Conservation (phyloP, 2,113 vertebrate species). For the Peromyscus polionotus region DNA sequence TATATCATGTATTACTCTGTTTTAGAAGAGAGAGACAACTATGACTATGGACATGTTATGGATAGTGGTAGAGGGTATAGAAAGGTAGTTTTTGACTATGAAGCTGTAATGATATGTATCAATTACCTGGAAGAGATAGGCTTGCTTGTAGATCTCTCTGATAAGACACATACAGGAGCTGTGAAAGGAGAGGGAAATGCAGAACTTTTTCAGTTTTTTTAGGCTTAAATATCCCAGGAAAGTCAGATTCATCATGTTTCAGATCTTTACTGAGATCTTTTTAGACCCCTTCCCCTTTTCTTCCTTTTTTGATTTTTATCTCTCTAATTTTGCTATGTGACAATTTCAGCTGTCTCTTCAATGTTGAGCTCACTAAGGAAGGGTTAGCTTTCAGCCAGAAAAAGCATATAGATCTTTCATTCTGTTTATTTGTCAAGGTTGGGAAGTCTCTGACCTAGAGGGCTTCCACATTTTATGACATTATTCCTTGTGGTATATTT, state of each 20-base stretch:
- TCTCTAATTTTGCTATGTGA: not conserved
- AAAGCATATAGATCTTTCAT: not conserved
- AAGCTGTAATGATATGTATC: not conserved
- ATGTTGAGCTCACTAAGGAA: not conserved
- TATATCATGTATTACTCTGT: not conserved
- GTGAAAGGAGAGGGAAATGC: not conserved
- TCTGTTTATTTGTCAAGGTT: not conserved
- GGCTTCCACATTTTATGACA: not conserved
- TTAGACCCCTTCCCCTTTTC: not conserved
- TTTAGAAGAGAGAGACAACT: not conserved
- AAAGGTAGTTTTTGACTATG: not conserved
- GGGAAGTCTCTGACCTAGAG: not conserved
- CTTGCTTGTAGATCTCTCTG: rapidly evolving
- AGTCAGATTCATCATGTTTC: slow-evolving; percentile 4
- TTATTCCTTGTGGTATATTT: not conserved
- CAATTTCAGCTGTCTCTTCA: not conserved
- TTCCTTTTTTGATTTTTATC: not conserved
- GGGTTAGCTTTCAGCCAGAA: not conserved
- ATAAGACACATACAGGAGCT: not conserved
- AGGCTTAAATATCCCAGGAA: not conserved
- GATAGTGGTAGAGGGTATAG: rapidly evolving
- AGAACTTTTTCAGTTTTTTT: not conserved
- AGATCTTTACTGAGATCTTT: not conserved
- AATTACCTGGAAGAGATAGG: not conserved
- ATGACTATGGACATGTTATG: not conserved